Evolutionary conservation across 2,888 invertebrate species (phyloP), one percentile per base, ranked within the genome.

Genomic region (Spisula subtruncata): DNA sequence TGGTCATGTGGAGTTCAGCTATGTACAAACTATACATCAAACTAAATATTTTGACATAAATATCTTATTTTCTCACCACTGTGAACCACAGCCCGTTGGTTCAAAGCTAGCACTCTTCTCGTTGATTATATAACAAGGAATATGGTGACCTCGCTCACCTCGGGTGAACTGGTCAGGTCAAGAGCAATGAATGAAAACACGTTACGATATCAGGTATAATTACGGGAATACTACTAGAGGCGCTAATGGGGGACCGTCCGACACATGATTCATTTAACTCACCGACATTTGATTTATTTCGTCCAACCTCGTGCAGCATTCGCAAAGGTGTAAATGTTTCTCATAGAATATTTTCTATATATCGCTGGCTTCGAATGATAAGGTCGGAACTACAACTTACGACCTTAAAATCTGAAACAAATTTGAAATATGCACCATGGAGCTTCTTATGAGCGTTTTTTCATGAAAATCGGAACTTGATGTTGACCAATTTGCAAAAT

Each of bases 161-260:
- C 54, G 41, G 25, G 35, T 79, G 85, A 85, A 85, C 85, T 51
- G 85, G 85, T 85, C 75, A 75, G 85, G 85, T 85, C 85, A 85
- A 51, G 75, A 41, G 18, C 25, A 85, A 75, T 85, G 85, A 85
- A 85, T 85, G 82, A 82, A 82, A 71, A 66, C 71, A 83, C 20
- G 29, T 83, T 71, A 71, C 60, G 75, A 46, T 66, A 46, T n/a
- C 66, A 83, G 35, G 66, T 66, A n/a, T n/a, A 25, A 66, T 46
- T n/a, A 35, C 4, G n/a, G 60, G 12, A 54, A 71, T 66, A 60
- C 2, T 48, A 35, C 35, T 16, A 32, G 83, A 20, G 83, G 83
- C 83, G 41, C 66, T 71, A 1, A 20, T 18, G 71, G 83, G 71
- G 5, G 25, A n/a, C n/a, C n/a, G n/a, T n/a, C n/a, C n/a, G n/a